phyloP scores from a whole-genome alignment of 2,888 invertebrate genomes.

The Scrobipalpa atriplicella region DNA sequence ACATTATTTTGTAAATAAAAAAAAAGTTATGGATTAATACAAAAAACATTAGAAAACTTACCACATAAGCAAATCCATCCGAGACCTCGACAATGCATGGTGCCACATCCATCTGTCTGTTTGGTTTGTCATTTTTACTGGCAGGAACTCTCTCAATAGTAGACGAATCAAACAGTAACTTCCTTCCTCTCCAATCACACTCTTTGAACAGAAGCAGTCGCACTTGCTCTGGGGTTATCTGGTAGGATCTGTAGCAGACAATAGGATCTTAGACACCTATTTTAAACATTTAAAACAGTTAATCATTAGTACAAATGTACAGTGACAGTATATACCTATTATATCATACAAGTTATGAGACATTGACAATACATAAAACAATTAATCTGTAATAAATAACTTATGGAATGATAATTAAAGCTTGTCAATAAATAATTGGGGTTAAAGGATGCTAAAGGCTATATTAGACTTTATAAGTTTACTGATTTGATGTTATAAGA shows the following conservation, averaged over 20 bases:
- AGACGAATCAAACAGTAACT: constrained; percentile 92
- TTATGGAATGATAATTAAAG: no score
- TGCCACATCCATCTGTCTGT: constrained; percentile 53
- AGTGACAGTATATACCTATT: no score
- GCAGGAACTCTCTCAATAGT: constrained; percentile 84
- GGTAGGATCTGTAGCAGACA: constrained; percentile 73
- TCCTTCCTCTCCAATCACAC: constrained; percentile 91
- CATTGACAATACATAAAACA: no score
- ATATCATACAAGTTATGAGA: no score
- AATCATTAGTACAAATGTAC: no score
- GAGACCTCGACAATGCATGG: constrained; percentile 84
- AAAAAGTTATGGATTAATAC: no score
- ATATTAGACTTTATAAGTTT: no score
- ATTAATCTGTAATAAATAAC: no score
- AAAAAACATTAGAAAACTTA: constrained; percentile 54
- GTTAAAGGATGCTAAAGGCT: no score
- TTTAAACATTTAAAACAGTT: background rate
- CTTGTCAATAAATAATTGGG: no score
- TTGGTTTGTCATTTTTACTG: constrained; percentile 67
- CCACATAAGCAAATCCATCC: constrained; percentile 85
- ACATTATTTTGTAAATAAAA: no score
- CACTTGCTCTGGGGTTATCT: constrained; percentile 88
- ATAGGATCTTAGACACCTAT: background rate
- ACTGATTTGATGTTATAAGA: no score
- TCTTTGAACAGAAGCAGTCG: constrained; percentile 93